Conservation (phyloP, 2,888 invertebrate species). For the Hanleya hanleyi region DNA sequence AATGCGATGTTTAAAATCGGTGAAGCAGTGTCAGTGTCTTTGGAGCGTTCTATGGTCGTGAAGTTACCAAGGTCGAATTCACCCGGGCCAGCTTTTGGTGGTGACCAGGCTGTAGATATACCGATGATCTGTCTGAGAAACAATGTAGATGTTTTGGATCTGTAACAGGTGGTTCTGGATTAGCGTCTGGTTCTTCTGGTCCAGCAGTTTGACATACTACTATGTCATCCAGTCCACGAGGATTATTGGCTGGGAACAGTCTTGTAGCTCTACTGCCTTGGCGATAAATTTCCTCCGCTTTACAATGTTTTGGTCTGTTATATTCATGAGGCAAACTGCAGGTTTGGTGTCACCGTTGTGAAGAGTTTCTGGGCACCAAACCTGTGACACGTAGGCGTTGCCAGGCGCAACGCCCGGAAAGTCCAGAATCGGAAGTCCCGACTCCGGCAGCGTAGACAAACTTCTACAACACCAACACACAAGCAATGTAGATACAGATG, state of each 20-base stretch:
- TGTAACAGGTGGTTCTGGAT: no score
- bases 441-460: no score
- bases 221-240: no score
- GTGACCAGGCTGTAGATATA: not conserved
- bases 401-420: no score
- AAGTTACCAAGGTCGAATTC: constrained; percentile 25
- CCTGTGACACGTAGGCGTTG: no score
- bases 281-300: constrained; percentile 17
- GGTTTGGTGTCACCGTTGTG: constrained; percentile 10
- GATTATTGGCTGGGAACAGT: not conserved
- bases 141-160: no score
- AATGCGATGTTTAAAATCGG: constrained; percentile 35
- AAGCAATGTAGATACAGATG: no score
- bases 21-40: constrained; percentile 26
- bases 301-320: constrained; percentile 8
- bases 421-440: no score
- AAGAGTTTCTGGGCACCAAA: constrained; percentile 19
- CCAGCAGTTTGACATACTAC: no score
- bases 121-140: not conserved
- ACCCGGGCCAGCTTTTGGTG: constrained; percentile 12
- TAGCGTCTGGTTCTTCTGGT: not conserved
- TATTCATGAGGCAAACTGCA: constrained; percentile 17
- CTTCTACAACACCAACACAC: no score
- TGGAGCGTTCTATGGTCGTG: constrained; percentile 31
- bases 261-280: constrained; percentile 5